Base-by-base conservation (phyloP, 2,797 vertebrate genomes). In the Lithobates sylvaticus region DNA sequence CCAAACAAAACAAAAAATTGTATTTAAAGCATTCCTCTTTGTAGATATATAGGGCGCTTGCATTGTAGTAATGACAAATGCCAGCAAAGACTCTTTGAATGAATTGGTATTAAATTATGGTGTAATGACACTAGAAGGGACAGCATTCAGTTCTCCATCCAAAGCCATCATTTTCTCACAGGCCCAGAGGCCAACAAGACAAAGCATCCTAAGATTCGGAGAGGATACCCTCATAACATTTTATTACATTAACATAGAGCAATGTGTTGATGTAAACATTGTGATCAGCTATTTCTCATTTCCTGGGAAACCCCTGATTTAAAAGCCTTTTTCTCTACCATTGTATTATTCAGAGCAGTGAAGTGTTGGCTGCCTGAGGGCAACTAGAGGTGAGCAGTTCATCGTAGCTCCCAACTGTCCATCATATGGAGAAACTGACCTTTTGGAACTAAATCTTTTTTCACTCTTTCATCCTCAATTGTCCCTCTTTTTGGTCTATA, bases 21-120 rank as follows among this genome's bases (percentile, higher is more conserved):
- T 73, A 74, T 26, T 27, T 72, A 12, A n/a, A 34, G 18, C 61
- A 36, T 82, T 21, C 69, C 32, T 26, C 6, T 15, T 23, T 23
- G 15, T 61, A 72, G 34, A 73, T 73, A 73, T 44, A 82, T 10
- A 21, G 58, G 70, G 34, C 50, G 29, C 34, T 29, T 7, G 39
- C 54, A 82, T 82, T 82, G 80, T 72, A 27, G 34, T 18, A 13
- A 64, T 27, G 10, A 73, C 29, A 32, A 29, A 26, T 26, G 26
- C 1, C 5, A 26, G 58, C 23, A 71, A 81, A 81, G 32, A 2
- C 80, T 42, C 34, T 29, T 44, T 73, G 50, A 82, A 64, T 73
- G n/a, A 74, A 81, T 27, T 27, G 79, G 7, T 81, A 36, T 73
- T 72, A 81, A 81, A 61, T 81, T 72, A 73, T 73, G 10, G 47